Percentiles rank a stretch among this genome's conserved stretches.
Evolutionary conservation across 2,888 invertebrate species (phyloP).

Genomic region (Caenorhabditis zanzibari): DNA sequence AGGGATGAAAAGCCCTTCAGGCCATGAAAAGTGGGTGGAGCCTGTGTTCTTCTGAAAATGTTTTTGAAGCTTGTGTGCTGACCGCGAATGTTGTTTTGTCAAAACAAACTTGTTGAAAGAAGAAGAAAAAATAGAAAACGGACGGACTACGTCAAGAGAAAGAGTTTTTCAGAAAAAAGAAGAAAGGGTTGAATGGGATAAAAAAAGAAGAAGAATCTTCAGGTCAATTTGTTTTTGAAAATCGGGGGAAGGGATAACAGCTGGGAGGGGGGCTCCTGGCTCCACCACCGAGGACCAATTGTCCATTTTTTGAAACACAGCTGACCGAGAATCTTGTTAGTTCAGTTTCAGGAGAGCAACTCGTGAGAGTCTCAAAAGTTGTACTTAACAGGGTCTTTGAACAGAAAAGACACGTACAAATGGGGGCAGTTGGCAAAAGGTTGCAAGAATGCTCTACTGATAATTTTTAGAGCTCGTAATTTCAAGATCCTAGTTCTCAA

Average conservation of each 20-base stretch:
- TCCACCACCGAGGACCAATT: conserved; percentile 15
- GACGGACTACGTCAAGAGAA: conserved; percentile 19
- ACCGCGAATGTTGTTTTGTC: conserved; percentile 54
- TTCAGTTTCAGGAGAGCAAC: conserved; percentile 10
- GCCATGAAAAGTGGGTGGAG: conserved; percentile 26
- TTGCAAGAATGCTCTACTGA: too few species aligned
- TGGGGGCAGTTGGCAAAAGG: too few species aligned
- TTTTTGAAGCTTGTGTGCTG: conserved; percentile 23
- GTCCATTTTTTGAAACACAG: neutral
- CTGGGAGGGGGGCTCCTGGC: neutral
- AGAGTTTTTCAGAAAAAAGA: neutral
- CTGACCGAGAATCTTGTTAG: conserved; percentile 38
- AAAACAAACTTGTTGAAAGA: conserved; percentile 56
- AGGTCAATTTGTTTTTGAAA: conserved; percentile 42
- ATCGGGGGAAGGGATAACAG: conserved; percentile 1
- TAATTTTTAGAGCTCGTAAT: too few species aligned
- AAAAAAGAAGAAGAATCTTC: conserved; percentile 9
- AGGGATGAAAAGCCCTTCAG: neutral
- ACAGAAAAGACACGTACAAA: too few species aligned
- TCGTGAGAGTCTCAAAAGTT: neutral
- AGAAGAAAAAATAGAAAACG: neutral
- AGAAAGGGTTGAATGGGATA: too few species aligned
- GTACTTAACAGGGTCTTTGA: neutral
- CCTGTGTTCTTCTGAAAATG: conserved; percentile 14
- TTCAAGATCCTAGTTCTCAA: too few species aligned